A percentile compares a stretch with the other conserved stretches of the same genome.
These are phyloP conservation scores for Eulemur albifrons DNA, from an alignment of 2,797 vertebrate genomes.

Conservation along the genomic window DNA sequence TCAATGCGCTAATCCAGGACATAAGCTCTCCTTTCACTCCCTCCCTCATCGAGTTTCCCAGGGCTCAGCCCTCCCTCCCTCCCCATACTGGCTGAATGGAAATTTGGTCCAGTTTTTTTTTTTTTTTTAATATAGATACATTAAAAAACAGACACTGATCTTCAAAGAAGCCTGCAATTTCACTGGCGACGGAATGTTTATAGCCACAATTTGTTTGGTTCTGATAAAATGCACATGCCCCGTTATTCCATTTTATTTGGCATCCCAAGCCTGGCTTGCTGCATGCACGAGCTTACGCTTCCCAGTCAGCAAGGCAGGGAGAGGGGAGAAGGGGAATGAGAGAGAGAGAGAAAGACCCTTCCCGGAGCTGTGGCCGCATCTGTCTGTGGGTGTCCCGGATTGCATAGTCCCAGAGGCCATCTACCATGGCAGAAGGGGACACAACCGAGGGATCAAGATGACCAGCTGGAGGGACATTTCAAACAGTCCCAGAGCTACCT, in stretches of 20 bases:
- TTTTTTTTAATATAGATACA: slow-evolving; percentile 71
- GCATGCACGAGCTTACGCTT: accelerated
- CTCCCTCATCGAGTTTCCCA: slow-evolving; percentile 82
- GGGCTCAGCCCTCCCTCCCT: slow-evolving; percentile 54
- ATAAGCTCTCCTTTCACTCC: slow-evolving; percentile 81
- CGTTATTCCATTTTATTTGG: background rate
- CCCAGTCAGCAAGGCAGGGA: background rate
- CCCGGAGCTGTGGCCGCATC: background rate
- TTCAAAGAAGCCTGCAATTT: slow-evolving; percentile 88
- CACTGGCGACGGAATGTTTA: slow-evolving; percentile 88
- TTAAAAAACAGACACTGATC: slow-evolving; percentile 76
- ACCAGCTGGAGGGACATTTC: background rate
- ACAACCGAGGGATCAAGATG: background rate
- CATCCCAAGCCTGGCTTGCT: background rate
- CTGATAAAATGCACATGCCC: slow-evolving; percentile 79
- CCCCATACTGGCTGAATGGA: slow-evolving; percentile 67
- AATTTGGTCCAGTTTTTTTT: slow-evolving; percentile 58
- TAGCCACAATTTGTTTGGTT: slow-evolving; percentile 85
- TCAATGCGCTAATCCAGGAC: slow-evolving; percentile 90
- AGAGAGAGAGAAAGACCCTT: background rate
- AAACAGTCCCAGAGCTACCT: background rate
- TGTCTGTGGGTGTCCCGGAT: background rate
- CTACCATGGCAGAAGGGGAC: background rate
- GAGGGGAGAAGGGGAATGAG: background rate
- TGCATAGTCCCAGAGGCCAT: background rate